Evolutionary conservation across 2,797 vertebrate genomes (phyloP).

Genomic region (Hapalemur alaotrensis): DNA sequence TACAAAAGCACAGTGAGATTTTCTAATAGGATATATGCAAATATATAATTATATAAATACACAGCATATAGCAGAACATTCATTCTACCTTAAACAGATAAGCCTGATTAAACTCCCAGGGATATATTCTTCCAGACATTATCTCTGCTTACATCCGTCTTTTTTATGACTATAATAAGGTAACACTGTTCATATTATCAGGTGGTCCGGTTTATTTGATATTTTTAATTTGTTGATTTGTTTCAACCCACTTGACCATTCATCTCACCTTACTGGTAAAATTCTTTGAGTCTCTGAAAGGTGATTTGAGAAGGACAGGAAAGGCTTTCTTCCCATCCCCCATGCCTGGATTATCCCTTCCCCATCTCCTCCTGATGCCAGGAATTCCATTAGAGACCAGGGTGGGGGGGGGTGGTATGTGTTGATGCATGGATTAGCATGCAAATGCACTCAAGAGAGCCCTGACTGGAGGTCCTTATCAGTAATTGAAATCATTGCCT

Average conservation of each 20-base stretch:
- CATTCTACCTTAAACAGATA: not conserved
- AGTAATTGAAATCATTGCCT: not conserved
- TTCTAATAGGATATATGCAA: not conserved
- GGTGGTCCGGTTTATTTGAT: not conserved
- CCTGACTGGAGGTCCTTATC: not conserved
- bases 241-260: not conserved
- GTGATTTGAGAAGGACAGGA: not conserved
- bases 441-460: not conserved
- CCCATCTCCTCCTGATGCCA: not conserved
- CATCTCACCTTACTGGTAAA: not conserved
- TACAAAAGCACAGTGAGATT: not conserved
- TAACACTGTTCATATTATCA: not conserved
- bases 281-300: not conserved
- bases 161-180: not conserved
- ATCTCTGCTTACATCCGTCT: not conserved
- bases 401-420: no score
- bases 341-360: not conserved
- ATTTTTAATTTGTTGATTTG: not conserved
- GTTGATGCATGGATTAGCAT: not conserved
- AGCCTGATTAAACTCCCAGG: not conserved
- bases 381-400: not conserved
- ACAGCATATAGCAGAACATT: not conserved
- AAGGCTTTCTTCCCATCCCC: not conserved
- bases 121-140: not conserved
- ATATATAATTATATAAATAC: constrained; percentile 16